phyloP scores from a whole-genome alignment of 2,888 invertebrate genomes.

The Sarcophaga subvicina region DNA sequence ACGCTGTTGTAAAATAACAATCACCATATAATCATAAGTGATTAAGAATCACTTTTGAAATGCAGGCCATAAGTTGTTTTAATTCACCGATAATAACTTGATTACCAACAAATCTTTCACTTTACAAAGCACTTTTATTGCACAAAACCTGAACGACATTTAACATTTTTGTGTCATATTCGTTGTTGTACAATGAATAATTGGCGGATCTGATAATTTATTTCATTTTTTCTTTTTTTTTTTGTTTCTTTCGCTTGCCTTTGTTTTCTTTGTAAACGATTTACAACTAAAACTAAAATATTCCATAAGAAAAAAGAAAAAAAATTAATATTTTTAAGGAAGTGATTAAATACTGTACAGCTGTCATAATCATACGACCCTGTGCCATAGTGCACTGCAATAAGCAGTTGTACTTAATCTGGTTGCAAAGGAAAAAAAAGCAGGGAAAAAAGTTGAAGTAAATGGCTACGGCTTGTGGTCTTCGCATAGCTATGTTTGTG shows the following conservation, averaged over 20 bases:
- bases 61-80: background rate
- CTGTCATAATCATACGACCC: background rate
- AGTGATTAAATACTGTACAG: constrained; percentile 8
- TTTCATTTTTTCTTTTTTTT: background rate
- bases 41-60: no score
- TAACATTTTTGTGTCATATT: background rate
- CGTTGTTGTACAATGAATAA: background rate
- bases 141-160: background rate
- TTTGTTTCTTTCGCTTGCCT: no score
- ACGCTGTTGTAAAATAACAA: no score
- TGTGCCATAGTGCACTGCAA: constrained; percentile 32
- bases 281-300: background rate
- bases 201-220: background rate
- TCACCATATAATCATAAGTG: no score
- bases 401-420: constrained; percentile 38
- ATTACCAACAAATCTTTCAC: background rate
- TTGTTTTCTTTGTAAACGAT: no score
- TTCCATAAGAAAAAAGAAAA: background rate
- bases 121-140: background rate
- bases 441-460: background rate
- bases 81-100: background rate
- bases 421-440: background rate
- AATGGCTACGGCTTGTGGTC: background rate
- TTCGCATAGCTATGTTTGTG: background rate
- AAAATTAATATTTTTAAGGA: constrained; percentile 24